Percentiles rank a stretch among this genome's conserved stretches.
These are phyloP conservation scores for Acanthiza pusilla DNA, from an alignment of 2,797 vertebrate species.

Conservation along the genomic window DNA sequence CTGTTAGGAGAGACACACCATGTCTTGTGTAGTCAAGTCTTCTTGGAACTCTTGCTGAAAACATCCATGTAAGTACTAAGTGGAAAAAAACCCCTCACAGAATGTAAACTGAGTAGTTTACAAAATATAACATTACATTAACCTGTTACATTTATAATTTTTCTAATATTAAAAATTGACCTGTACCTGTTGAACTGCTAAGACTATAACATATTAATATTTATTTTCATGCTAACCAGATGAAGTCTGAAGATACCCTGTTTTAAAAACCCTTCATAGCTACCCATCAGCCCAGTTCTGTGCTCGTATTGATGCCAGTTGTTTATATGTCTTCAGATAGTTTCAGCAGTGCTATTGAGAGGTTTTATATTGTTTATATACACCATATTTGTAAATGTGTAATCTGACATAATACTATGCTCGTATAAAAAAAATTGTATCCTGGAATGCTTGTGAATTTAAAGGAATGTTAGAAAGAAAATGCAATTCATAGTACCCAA, in stretches of 20 bases:
- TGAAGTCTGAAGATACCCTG: neutral
- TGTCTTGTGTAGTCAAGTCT: neutral
- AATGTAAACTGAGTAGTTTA: neutral
- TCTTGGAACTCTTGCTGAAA: neutral
- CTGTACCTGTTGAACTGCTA: neutral
- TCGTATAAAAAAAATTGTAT: neutral
- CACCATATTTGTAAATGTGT: fast-evolving
- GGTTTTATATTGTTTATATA: neutral
- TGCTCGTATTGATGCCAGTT: neutral
- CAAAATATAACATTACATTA: neutral
- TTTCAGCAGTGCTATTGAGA: neutral
- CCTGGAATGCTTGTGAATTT: neutral
- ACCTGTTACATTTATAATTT: neutral
- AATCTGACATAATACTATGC: neutral
- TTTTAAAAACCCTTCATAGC: neutral
- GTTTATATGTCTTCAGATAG: neutral
- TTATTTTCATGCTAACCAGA: neutral
- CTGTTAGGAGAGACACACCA: neutral
- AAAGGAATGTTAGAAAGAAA: neutral
- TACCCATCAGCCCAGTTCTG: neutral
- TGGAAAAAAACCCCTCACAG: neutral
- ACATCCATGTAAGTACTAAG: neutral
- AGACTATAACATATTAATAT: neutral
- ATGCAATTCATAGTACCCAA: neutral
- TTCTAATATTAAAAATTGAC: neutral